Base-by-base conservation (phyloP, 2,113 vertebrate species). In the Tachysurus vachellii region DNA sequence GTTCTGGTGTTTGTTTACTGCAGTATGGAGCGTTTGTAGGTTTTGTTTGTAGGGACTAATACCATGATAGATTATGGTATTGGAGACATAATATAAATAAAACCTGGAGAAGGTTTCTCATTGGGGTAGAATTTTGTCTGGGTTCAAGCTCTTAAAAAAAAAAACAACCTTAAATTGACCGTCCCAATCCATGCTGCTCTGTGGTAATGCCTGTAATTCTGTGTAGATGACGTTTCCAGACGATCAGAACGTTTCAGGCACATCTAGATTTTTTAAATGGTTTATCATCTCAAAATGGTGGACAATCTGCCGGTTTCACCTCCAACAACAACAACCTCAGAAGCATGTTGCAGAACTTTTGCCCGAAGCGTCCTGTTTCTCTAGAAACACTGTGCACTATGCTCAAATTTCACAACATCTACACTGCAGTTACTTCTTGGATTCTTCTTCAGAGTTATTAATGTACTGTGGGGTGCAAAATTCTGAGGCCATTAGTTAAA, bases 131-230 rank as follows among this genome's bases (percentile, higher is more conserved):
- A 71, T 71, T 68, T 16, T 44, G 31, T 36, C 31, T 28, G 26
- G 1, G 11, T 79, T 28, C 12, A 64, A 56, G 11, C 23, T 26
- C 36, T 83, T 79, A 61, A 61, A 7, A 61, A 66, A 13, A 64
- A n/a, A n/a, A n/a, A 0, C 14, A 7, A 42, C 21, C 10, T 36
- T 0, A 73, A 44, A 73, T 44, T 50, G 21, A 47, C 12, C 47
- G 4, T 17, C 50, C 5, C n/a, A 50, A 17, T 53, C 47, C 23
- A 3, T 68, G 50, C 82, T 90, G 84, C 86, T 84, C 81, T 91
- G 90, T 91, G 90, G 88, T 89, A 85, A 88, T 84, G 80, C 79
- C n/a, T 88, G 87, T 76, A 59, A 44, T 26, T 26, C 10, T 44
- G 56, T 36, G 36, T 36, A 36, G 36, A 36, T 28, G 14, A 2